Percentiles rank a stretch among this genome's conserved stretches.
Conservation (phyloP, 2,797 vertebrate genomes). For the Nyctalus aviator region DNA sequence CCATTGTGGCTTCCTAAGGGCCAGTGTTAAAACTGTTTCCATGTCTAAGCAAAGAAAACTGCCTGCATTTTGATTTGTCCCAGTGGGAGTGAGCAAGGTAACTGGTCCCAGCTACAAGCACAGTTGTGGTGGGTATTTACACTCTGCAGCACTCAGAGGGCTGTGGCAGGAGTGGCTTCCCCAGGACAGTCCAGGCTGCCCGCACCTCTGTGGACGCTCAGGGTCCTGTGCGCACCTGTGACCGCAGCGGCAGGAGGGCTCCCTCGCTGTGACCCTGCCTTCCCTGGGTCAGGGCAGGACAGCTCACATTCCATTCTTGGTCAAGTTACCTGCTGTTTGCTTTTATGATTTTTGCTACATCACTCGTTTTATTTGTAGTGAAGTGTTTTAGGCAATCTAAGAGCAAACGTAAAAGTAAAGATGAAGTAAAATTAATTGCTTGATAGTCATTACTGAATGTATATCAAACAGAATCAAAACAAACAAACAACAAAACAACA, state of each 20-base stretch:
- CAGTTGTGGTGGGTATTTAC: conserved; percentile 84
- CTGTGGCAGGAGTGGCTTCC: conserved; percentile 77
- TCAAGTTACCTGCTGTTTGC: conserved; percentile 93
- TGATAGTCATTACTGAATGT: conserved; percentile 94
- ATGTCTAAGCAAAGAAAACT: conserved; percentile 86
- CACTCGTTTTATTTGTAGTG: conserved; percentile 93
- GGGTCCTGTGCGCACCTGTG: conserved; percentile 62
- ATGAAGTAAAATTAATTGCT: conserved; percentile 91
- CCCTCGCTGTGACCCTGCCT: conserved; percentile 86
- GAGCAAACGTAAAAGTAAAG: conserved; percentile 93
- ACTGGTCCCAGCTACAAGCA: conserved; percentile 87
- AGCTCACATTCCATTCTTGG: conserved; percentile 95
- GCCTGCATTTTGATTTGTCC: conserved; percentile 88
- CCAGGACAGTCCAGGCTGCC: conserved; percentile 77
- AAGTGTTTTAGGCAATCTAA: conserved; percentile 93
- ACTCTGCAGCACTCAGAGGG: conserved; percentile 79
- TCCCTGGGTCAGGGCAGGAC: conserved; percentile 89
- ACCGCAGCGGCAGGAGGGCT: conserved; percentile 82
- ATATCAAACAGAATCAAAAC: conserved; percentile 87
- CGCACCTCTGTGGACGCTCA: conserved; percentile 81
- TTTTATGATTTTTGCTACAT: conserved; percentile 91
- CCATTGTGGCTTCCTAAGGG: conserved; percentile 89
- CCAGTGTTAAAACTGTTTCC: conserved; percentile 89
- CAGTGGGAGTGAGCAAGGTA: conserved; percentile 86
- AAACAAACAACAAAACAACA: conserved; percentile 80